phyloP scores from a whole-genome alignment of 2,797 vertebrate genomes.

The Chaenodraco wilsoni region DNA sequence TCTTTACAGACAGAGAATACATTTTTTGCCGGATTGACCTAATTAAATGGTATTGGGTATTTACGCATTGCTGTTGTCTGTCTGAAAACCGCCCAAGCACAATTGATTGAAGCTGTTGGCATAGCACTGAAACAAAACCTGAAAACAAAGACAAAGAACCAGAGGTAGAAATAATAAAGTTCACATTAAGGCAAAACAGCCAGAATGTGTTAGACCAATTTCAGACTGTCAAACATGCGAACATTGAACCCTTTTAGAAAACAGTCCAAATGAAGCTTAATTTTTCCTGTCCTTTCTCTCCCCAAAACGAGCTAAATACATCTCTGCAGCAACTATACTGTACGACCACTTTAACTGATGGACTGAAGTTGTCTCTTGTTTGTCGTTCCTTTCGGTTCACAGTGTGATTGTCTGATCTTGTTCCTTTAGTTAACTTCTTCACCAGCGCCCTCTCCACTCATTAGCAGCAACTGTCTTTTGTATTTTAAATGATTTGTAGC shows the following conservation, averaged over 20 bases:
- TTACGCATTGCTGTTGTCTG: neutral
- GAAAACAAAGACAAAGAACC: conserved; percentile 32
- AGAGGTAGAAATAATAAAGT: conserved; percentile 45
- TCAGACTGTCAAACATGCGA: conserved; percentile 12
- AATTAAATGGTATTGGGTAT: neutral
- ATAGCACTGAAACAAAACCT: neutral
- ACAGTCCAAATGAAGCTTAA: conserved; percentile 5
- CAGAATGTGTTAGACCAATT: conserved; percentile 23
- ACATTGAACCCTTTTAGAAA: conserved; percentile 17
- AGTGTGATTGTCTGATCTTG: conserved; percentile 25
- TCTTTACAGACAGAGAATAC: neutral
- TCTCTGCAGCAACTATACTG: neutral
- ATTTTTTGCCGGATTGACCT: neutral
- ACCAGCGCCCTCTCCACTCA: conserved; percentile 8
- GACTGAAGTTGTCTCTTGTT: neutral
- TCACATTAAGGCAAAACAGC: conserved; percentile 32
- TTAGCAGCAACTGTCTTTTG: conserved; percentile 36
- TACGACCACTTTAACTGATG: neutral
- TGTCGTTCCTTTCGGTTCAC: conserved; percentile 23
- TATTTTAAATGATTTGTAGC: conserved; percentile 31
- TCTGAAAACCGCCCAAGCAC: neutral
- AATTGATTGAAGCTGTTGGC: conserved; percentile 1
- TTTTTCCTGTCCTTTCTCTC: neutral
- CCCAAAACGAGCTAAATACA: neutral
- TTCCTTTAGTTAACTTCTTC: conserved; percentile 9